Evolutionary conservation across 2,888 invertebrate species (phyloP), one percentile per base, ranked within the genome.

Genomic region (Hirtodrosophila confusa): DNA sequence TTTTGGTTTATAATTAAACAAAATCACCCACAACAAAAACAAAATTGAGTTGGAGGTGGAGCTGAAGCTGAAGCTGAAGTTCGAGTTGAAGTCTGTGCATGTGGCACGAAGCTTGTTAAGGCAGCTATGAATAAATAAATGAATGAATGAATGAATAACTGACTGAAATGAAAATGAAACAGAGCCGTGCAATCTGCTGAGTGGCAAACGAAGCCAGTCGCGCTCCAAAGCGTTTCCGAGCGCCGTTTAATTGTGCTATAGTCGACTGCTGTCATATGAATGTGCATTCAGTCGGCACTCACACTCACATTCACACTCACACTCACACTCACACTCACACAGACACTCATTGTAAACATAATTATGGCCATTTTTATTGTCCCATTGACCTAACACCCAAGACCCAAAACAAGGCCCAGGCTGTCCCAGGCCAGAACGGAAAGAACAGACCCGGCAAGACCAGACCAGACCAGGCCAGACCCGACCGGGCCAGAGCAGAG

Each of bases 311-410:
- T 23, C 11, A 54, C 33, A 35, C 10, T 10, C 17, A 39, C 31
- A 27, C 24, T 23, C 11, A 54, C 33, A 35, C 23, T 23, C 12
- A 66, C 31, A 41, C 29, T 12, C 35, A 43, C 36, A 65, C n/a
- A 36, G 3, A 48, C 11, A 40, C 35, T 50, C 55, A 57, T 57
- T 60, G 56, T 63, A 41, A 29, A 50, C 58, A 61, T 76, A 70
- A 79, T 82, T 82, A 75, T 82, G 57, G 53, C 51, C 65, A 63
- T 69, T 84, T 84, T 75, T 82, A 85, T 80, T 84, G 86, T 86
- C 80, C 80, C 83, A 84, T 86, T 84, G 86, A 83, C 84, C 84
- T 49, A 86, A 83, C 83, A 75, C 71, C 77, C 75, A 85, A 75
- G 57, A 58, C 37, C 27, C 55, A 66, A 63, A 44, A 62, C 63